Evolutionary conservation across 2,888 invertebrate genomes (phyloP).

Genomic region (Panopea generosa): DNA sequence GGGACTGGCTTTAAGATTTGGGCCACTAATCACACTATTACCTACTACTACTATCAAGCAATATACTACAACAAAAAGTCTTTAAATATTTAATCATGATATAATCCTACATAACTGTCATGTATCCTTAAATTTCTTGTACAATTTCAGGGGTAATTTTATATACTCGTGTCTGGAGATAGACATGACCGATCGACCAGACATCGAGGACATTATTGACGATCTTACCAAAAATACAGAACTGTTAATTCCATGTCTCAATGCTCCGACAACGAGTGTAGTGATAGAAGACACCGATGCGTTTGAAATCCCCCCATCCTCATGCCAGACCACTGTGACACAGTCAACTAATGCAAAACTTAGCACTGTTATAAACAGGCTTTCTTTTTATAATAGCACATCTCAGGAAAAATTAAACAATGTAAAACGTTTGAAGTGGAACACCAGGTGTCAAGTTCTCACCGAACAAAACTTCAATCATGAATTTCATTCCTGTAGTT

Average conservation of each 20-base stretch:
- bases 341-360: conserved; percentile 65
- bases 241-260: conserved; percentile 92
- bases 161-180: conserved; percentile 93
- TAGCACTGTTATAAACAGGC: conserved; percentile 62
- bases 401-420: conserved; percentile 67
- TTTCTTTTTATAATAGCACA: conserved; percentile 62
- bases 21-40: too few relatives aligned
- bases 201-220: conserved; percentile 92
- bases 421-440: conserved; percentile 63
- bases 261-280: conserved; percentile 90
- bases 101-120: too few relatives aligned
- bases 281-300: conserved; percentile 90
- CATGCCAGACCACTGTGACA: conserved; percentile 72
- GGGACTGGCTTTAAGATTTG: too few relatives aligned
- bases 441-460: conserved; percentile 47
- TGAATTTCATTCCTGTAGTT: conserved; percentile 65
- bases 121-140: too few relatives aligned
- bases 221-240: conserved; percentile 92
- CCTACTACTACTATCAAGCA: too few relatives aligned
- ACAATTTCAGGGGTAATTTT: conserved; percentile 89
- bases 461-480: conserved; percentile 59
- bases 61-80: too few relatives aligned
- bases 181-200: conserved; percentile 90
- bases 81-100: too few relatives aligned
- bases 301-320: conserved; percentile 85